Evolutionary conservation across 2,797 vertebrate species (phyloP), one percentile per base, ranked within the genome.

Genomic region (Tragelaphus eurycerus): DNA sequence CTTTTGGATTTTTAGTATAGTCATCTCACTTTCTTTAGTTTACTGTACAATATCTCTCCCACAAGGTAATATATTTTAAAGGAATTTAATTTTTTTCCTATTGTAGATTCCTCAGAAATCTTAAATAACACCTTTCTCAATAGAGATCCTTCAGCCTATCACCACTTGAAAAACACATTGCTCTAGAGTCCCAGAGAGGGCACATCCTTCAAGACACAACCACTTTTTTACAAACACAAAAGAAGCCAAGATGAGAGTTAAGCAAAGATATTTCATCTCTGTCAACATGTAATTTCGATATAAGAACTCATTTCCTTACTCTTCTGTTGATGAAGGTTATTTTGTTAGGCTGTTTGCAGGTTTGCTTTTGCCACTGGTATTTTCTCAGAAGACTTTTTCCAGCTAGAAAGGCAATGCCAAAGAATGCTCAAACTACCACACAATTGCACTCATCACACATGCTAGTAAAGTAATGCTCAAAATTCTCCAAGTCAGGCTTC

Each of bases 1-100:
- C 11, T 50, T 90, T 93, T 94, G 82, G 12, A 67, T 90, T 97
- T 97, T 95, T 43, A 71, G 34, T 15, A 54, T 92, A 62, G n/a
- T 86, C 17, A 23, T 85, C 15, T 64, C 11, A 15, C 12, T 90
- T 93, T 94, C 29, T 90, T 86, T 62, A 86, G 52, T 78, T 92
- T 96, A 50, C 54, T 15, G 17, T 76, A n/a, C 2, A 83, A 38
- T 86, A 55, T 38, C 7, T 96, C 15, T 89, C 4, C 48, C n/a
- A 62, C 31, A 88, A 86, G 59, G 90, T 81, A 85, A 91, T 92
- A 87, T 52, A 84, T 89, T 95, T 50, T 67, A 92, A 76, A 17
- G 11, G 4, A 67, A 74, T 76, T 78, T 74, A 67, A 4, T 78
- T 71, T 81, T 81, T 96, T 92, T 95, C 16, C 12, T 92, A 55